phyloP scores from a whole-genome alignment of 2,888 invertebrate species.

The Diaperis boleti region DNA sequence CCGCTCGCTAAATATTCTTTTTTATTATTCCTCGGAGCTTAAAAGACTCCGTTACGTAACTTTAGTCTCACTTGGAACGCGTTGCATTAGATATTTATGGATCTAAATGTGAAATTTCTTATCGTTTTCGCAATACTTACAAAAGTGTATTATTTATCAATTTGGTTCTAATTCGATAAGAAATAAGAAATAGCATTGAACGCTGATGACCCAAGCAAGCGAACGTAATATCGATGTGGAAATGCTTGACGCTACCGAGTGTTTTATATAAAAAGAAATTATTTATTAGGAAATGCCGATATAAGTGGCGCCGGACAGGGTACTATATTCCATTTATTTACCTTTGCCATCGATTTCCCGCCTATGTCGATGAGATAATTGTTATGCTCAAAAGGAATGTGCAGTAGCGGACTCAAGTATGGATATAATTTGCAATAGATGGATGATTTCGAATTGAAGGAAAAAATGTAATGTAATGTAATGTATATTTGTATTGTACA shows the following conservation, averaged over 20 bases:
- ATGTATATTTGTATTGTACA: too few relatives aligned
- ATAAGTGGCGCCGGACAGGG: not conserved
- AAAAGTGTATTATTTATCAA: not conserved
- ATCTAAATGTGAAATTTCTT: not conserved
- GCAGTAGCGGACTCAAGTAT: not conserved
- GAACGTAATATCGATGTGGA: conserved; percentile 3
- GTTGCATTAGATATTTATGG: conserved; percentile 15
- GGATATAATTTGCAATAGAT: too few relatives aligned
- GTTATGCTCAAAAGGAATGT: conserved; percentile 9
- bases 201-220: too few relatives aligned
- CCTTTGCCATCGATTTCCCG: conserved; percentile 18
- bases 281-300: conserved; percentile 11
- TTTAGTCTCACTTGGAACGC: conserved; percentile 11
- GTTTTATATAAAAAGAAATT: conserved; percentile 13
- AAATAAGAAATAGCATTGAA: too few relatives aligned
- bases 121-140: not conserved
- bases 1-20: conserved; percentile 11
- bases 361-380: conserved; percentile 20
- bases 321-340: conserved; percentile 10
- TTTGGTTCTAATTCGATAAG: too few relatives aligned
- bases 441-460: too few relatives aligned
- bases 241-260: conserved; percentile 6
- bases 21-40: conserved; percentile 18
- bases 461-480: too few relatives aligned
- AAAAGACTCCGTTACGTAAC: conserved; percentile 2